Conservation (phyloP, 2,797 vertebrate species). For the Anomalospiza imberbis region DNA sequence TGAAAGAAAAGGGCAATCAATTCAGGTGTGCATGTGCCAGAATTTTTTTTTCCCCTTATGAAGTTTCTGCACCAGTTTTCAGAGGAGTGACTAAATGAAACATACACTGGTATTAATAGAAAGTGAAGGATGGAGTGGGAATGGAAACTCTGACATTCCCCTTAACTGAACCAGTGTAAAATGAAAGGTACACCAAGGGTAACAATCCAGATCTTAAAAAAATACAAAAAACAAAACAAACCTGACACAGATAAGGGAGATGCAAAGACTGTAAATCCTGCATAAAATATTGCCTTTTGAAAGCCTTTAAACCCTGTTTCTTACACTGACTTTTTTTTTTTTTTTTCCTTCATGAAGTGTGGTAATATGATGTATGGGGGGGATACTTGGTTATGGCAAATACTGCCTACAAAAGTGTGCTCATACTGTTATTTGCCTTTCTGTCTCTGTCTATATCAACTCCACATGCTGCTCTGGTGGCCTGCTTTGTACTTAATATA, state of each 20-base stretch:
- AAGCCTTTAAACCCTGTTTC: background rate
- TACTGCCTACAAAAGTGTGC: conserved; percentile 61
- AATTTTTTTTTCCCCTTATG: background rate
- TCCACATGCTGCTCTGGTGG: conserved; percentile 78
- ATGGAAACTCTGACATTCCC: background rate
- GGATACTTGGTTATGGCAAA: conserved; percentile 53
- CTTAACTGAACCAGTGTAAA: background rate
- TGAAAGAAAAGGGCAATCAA: conserved; percentile 28
- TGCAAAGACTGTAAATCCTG: conserved; percentile 25
- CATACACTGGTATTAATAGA: background rate
- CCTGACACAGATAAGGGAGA: background rate
- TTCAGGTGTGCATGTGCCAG: conserved; percentile 62
- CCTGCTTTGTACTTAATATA: conserved; percentile 81
- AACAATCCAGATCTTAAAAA: background rate
- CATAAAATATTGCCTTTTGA: conserved; percentile 5
- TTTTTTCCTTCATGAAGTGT: conserved; percentile 7
- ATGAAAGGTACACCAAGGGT: background rate
- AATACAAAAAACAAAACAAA: background rate
- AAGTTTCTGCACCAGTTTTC: conserved; percentile 6
- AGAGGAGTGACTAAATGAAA: background rate
- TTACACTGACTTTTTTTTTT: background rate
- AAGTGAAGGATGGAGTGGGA: background rate
- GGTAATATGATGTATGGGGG: conserved; percentile 28
- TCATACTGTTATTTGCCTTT: conserved; percentile 70
- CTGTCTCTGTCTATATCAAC: conserved; percentile 75